Percentiles rank a stretch among this genome's conserved stretches.
phyloP scores from a whole-genome alignment of 1,140 invertebrate species.

The Atta colombica region DNA sequence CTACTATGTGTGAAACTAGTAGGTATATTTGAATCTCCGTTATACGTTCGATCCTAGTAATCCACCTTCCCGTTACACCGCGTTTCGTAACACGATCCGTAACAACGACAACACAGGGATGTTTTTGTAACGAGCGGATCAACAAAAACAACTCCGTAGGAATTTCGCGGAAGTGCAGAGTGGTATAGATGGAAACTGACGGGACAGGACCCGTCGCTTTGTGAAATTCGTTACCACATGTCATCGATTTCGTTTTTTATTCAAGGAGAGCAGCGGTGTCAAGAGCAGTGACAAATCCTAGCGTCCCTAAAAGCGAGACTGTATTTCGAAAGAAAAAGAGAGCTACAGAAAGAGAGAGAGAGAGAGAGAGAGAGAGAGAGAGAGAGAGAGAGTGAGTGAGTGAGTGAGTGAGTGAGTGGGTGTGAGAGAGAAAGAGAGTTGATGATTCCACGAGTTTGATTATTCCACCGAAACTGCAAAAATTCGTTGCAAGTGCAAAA shows the following conservation, averaged over 20 bases:
- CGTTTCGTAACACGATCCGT: slow-evolving; percentile 40
- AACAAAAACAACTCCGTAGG: slow-evolving; percentile 20
- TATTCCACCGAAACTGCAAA: slow-evolving; percentile 32
- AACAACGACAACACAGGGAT: not conserved
- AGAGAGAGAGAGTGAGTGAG: too few species aligned
- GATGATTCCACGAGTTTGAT: not conserved
- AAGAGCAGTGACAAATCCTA: not conserved
- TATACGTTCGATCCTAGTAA: slow-evolving; percentile 10
- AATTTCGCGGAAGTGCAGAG: slow-evolving; percentile 3
- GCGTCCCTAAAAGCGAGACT: not conserved
- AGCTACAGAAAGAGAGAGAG: too few species aligned
- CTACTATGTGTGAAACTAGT: too few species aligned
- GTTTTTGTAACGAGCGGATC: slow-evolving; percentile 27
- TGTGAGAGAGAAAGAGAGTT: not conserved
- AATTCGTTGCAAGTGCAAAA: slow-evolving; percentile 30
- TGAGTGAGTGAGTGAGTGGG: too few species aligned
- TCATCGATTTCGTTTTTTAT: slow-evolving; percentile 21
- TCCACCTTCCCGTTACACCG: slow-evolving; percentile 11
- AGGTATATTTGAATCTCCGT: not conserved
- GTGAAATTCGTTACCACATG: slow-evolving; percentile 33
- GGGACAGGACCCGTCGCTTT: slow-evolving; percentile 10
- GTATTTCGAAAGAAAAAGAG: not conserved
- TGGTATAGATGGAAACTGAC: slow-evolving; percentile 6
- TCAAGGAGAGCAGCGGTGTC: not conserved
- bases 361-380: too few species aligned